These are phyloP conservation scores for Moxostoma hubbsi DNA, from an alignment of 2,797 vertebrate genomes.

Conservation along the genomic window DNA sequence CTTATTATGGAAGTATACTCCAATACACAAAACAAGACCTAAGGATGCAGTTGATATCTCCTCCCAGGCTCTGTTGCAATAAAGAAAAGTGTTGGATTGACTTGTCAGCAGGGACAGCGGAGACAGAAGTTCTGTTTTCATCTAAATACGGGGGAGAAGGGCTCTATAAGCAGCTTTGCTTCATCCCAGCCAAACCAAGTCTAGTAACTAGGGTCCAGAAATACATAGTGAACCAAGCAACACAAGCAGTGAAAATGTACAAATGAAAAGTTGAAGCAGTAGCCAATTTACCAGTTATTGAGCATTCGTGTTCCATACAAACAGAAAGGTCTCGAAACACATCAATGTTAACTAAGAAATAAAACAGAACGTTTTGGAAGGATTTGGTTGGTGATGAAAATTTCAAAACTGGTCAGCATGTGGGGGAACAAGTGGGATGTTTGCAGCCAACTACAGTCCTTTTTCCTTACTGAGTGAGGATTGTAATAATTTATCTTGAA, in stretches of 20 bases:
- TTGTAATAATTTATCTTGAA: conserved; percentile 45
- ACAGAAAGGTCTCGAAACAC: background rate
- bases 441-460: background rate
- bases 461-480: background rate
- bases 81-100: conserved; percentile 41
- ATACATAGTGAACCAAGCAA: background rate
- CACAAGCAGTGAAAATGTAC: background rate
- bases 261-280: background rate
- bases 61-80: conserved; percentile 26
- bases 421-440: background rate
- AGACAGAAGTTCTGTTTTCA: conserved; percentile 32
- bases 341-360: background rate
- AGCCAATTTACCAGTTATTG: background rate
- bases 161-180: conserved; percentile 16
- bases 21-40: conserved; percentile 7
- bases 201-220: conserved; percentile 14
- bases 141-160: conserved; percentile 20
- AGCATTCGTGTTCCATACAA: background rate
- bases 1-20: conserved; percentile 10
- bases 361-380: too few species aligned
- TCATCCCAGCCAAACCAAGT: background rate
- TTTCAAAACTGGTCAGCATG: background rate
- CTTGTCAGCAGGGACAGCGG: conserved; percentile 45
- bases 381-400: background rate
- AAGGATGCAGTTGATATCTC: conserved; percentile 9